phyloP scores from a whole-genome alignment of 2,113 vertebrate species.

The Chamaea fasciata region DNA sequence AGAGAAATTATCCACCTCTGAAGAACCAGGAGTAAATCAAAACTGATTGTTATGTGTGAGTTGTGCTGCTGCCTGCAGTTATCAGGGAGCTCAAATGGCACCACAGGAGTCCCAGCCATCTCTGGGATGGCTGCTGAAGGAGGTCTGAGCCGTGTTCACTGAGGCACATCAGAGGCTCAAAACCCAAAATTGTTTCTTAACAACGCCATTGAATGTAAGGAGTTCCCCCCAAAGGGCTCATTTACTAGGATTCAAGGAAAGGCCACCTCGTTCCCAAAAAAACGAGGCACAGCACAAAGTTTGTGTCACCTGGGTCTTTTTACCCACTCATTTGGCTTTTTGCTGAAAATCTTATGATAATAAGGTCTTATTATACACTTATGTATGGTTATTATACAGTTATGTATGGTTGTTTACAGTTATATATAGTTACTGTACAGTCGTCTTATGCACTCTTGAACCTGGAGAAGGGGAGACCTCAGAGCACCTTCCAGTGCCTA shows the following conservation, averaged over 20 bases:
- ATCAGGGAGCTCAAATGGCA: background rate
- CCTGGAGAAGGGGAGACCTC: background rate
- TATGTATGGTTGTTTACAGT: background rate
- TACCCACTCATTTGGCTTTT: background rate
- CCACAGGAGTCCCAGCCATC: background rate
- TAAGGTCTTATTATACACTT: background rate
- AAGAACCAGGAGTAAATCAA: constrained; percentile 7
- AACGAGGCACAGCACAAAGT: background rate
- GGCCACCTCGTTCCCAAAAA: background rate
- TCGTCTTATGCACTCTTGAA: background rate
- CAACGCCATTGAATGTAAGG: background rate
- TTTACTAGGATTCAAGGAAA: background rate
- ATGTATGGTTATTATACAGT: background rate
- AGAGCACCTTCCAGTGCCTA: background rate
- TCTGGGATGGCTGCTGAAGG: background rate
- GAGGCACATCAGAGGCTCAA: background rate
- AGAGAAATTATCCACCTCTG: background rate
- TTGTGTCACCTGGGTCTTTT: background rate
- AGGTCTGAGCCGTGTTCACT: background rate
- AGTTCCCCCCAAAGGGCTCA: background rate
- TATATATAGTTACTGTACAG: background rate
- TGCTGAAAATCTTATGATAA: background rate
- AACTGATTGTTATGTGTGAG: background rate
- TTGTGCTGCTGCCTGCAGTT: background rate
- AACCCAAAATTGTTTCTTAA: background rate